A percentile compares a stretch with the other conserved stretches of the same genome.
Evolutionary conservation across 92 coral and sea anemone genomes (phyloP).

Genomic region (Galaxea fascicularis): DNA sequence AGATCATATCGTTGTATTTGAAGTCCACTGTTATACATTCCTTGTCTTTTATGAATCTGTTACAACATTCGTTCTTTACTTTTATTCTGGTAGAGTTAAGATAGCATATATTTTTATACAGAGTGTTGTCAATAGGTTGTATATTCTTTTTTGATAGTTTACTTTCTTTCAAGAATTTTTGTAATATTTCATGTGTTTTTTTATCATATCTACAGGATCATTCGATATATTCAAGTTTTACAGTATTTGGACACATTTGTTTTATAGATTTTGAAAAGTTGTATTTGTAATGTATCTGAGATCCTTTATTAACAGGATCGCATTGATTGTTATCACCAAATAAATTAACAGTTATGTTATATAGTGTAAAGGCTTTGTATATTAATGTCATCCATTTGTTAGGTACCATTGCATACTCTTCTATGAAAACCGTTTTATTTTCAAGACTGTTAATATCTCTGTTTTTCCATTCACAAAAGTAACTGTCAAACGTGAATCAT

Average conservation of each 20-base stretch:
- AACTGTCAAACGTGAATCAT: constrained; percentile 6
- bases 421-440: constrained; percentile 4
- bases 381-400: too few relatives aligned
- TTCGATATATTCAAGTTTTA: constrained; percentile 29
- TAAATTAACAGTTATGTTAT: too few relatives aligned
- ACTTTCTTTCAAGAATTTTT: constrained; percentile 42
- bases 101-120: too few relatives aligned
- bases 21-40: constrained; percentile 1
- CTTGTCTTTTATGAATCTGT: constrained; percentile 22
- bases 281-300: constrained; percentile 43
- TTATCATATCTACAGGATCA: constrained; percentile 26
- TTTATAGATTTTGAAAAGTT: too few relatives aligned
- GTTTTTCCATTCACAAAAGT: too few relatives aligned
- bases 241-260: constrained; percentile 32
- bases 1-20: constrained; percentile 5
- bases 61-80: too few relatives aligned
- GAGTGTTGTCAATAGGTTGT: neutral
- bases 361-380: constrained; percentile 38
- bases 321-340: too few relatives aligned
- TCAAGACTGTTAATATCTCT: neutral
- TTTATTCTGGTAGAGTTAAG: too few relatives aligned
- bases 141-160: constrained; percentile 24
- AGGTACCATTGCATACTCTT: too few relatives aligned
- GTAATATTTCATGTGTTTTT: too few relatives aligned
- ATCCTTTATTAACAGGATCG: too few relatives aligned